phyloP scores from a whole-genome alignment of 1,140 invertebrate genomes.

The Dolichoris vasculosae region DNA sequence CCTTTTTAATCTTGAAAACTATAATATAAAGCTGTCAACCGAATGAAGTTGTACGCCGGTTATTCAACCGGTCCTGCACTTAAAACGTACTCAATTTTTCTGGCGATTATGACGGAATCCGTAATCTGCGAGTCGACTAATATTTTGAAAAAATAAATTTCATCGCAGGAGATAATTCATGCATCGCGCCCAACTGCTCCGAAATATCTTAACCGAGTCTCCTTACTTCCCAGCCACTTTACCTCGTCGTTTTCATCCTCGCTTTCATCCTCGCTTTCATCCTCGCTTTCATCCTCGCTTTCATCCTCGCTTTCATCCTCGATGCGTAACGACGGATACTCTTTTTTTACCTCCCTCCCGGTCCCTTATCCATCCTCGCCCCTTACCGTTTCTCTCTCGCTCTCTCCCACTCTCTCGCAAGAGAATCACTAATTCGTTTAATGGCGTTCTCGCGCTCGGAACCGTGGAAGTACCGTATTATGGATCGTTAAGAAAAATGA shows the following conservation, averaged over 20 bases:
- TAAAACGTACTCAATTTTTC: background rate
- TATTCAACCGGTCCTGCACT: background rate
- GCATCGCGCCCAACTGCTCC: background rate
- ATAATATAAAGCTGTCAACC: slow-evolving; percentile 13
- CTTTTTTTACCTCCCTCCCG: background rate
- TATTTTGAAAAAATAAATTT: slow-evolving; percentile 25
- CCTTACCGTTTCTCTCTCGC: too few relatives aligned
- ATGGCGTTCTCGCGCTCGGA: slow-evolving; percentile 30
- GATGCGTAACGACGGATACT: background rate
- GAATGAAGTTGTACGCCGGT: background rate
- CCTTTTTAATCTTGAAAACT: background rate
- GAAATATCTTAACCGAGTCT: background rate
- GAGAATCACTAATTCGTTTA: slow-evolving; percentile 47
- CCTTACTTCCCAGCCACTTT: slow-evolving; percentile 10
- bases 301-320: background rate
- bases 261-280: background rate
- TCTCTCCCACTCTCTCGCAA: background rate
- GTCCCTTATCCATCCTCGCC: too few relatives aligned
- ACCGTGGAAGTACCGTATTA: slow-evolving; percentile 39
- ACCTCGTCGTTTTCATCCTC: background rate
- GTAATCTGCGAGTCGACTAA: background rate
- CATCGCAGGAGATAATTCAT: slow-evolving; percentile 3
- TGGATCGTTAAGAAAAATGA: slow-evolving; percentile 51
- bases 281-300: slow-evolving; percentile 3
- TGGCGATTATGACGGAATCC: slow-evolving; percentile 11